Conservation (phyloP, 2,888 invertebrate genomes). For the Buathra laborator region DNA sequence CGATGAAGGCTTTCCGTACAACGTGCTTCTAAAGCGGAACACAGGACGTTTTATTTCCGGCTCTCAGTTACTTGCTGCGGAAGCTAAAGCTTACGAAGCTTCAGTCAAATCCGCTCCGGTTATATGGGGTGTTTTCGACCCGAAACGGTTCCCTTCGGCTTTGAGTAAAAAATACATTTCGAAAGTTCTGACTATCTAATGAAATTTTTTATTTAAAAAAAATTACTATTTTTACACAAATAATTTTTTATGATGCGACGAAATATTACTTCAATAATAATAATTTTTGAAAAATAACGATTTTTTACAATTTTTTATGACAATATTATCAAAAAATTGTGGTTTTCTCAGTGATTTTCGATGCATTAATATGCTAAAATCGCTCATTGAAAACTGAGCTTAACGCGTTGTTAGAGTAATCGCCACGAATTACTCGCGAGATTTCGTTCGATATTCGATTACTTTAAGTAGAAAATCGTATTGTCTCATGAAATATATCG, state of each 20-base stretch:
- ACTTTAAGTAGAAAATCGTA: too few species aligned
- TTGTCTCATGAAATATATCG: too few species aligned
- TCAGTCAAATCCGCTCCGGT: constrained; percentile 30
- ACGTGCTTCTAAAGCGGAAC: constrained; percentile 5
- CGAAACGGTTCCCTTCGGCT: background rate
- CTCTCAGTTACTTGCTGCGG: constrained; percentile 25
- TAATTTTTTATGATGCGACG: too few species aligned
- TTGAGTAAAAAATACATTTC: constrained; percentile 30
- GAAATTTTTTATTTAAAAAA: background rate
- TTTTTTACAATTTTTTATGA: too few species aligned
- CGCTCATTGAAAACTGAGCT: too few species aligned
- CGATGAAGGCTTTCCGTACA: constrained; percentile 32
- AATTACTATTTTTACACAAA: background rate
- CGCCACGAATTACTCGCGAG: too few species aligned
- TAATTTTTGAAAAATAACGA: too few species aligned
- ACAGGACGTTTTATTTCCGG: constrained; percentile 55
- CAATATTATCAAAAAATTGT: too few species aligned
- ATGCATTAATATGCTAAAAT: background rate
- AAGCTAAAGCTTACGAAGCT: constrained; percentile 5
- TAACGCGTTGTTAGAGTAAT: too few species aligned
- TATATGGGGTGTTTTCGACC: background rate
- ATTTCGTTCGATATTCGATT: too few species aligned
- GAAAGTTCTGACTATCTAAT: constrained; percentile 1
- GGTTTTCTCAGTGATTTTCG: background rate
- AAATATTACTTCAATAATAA: too few species aligned